A percentile compares a stretch with the other conserved stretches of the same genome.
phyloP scores from a whole-genome alignment of 1,140 invertebrate genomes.

The Drosophila pruinosa region DNA sequence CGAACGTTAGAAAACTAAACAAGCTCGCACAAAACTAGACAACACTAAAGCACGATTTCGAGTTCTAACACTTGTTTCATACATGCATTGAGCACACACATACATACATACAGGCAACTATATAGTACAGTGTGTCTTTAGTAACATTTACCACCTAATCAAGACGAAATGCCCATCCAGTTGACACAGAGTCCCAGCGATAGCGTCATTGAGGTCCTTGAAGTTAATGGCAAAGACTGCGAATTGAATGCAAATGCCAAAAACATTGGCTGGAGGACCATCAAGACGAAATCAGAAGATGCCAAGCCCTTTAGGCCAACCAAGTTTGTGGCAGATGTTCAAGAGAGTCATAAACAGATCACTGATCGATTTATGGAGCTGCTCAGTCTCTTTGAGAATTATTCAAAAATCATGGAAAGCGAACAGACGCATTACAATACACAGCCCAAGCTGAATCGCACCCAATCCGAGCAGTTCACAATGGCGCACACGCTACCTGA shows the following conservation, averaged over 20 bases:
- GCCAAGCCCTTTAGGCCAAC: neutral
- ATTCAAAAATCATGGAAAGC: constrained; percentile 37
- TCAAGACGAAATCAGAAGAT: neutral
- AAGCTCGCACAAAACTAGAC: constrained; percentile 1
- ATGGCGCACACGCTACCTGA: neutral
- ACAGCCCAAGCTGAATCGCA: constrained; percentile 23
- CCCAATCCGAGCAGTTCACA: constrained; percentile 34
- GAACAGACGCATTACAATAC: constrained; percentile 10
- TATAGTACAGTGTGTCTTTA: neutral
- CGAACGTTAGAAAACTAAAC: neutral
- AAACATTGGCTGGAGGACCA: constrained; percentile 50
- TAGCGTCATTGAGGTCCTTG: neutral
- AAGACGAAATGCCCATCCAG: constrained; percentile 1
- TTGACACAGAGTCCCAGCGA: neutral
- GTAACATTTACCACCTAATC: neutral
- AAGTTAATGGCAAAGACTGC: constrained; percentile 1
- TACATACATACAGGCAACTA: neutral
- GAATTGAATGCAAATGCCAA: neutral
- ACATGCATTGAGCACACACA: neutral
- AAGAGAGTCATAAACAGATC: constrained; percentile 55
- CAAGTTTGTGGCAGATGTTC: constrained; percentile 41
- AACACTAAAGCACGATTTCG: constrained; percentile 6
- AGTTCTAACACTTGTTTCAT: constrained; percentile 5
- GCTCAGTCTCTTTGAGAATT: constrained; percentile 52
- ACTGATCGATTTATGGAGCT: constrained; percentile 53